phyloP scores from a whole-genome alignment of 2,888 invertebrate genomes.

The Caradrina clavipalpis region DNA sequence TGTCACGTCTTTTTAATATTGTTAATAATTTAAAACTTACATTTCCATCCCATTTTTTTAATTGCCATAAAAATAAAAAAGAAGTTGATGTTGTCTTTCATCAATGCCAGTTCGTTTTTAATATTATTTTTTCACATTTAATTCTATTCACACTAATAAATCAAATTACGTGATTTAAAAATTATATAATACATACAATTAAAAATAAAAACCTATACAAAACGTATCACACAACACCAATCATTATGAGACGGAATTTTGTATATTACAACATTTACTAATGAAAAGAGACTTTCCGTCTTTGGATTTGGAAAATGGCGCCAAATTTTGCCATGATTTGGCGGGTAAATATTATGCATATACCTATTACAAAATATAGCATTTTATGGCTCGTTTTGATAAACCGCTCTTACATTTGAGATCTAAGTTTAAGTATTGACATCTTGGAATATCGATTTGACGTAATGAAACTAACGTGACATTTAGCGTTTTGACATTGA shows the following conservation, averaged over 20 bases:
- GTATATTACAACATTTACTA: constrained; percentile 38
- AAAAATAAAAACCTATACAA: constrained; percentile 53
- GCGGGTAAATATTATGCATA: constrained; percentile 35
- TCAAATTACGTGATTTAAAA: constrained; percentile 43
- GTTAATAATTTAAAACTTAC: constrained; percentile 16
- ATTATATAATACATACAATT: constrained; percentile 49
- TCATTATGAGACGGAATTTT: constrained; percentile 52
- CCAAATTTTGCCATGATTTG: constrained; percentile 17
- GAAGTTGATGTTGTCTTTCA: background rate
- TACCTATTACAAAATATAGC: constrained; percentile 24
- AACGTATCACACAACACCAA: constrained; percentile 62
- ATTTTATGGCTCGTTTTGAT: background rate
- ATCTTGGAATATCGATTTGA: constrained; percentile 15
- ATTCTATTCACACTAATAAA: constrained; percentile 43
- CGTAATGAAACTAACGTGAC: constrained; percentile 1
- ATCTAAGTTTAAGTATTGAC: constrained; percentile 19
- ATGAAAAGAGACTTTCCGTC: constrained; percentile 9
- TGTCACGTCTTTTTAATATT: constrained; percentile 18
- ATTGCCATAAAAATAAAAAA: constrained; percentile 7
- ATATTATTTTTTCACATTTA: constrained; percentile 12
- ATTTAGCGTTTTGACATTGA: constrained; percentile 28
- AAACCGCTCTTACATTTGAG: constrained; percentile 36
- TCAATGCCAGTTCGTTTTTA: constrained; percentile 19
- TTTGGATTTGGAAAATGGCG: constrained; percentile 18
- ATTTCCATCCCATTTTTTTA: background rate